These are phyloP conservation scores for Vidua chalybeata DNA, from an alignment of 2,113 vertebrate species.

Conservation along the genomic window DNA sequence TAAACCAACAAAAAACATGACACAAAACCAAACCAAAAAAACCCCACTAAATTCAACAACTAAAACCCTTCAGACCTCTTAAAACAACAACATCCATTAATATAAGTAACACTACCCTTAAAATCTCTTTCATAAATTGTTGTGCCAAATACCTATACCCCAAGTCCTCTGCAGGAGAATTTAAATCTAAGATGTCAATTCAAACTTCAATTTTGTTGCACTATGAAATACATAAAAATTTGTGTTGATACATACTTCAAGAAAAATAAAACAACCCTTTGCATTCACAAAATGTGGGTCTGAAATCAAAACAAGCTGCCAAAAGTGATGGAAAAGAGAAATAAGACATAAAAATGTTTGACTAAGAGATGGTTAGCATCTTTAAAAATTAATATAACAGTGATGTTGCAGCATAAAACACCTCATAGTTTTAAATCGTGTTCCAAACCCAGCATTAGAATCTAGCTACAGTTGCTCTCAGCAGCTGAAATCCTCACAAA, in stretches of 20 bases:
- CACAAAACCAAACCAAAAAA: not conserved
- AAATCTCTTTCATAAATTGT: not conserved
- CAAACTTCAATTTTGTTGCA: not conserved
- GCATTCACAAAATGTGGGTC: not conserved
- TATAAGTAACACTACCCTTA: not conserved
- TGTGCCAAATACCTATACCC: not conserved
- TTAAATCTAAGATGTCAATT: not conserved
- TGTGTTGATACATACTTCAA: not conserved
- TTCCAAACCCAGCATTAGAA: not conserved
- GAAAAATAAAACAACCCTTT: not conserved
- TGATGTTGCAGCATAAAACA: not conserved
- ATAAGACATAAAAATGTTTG: not conserved
- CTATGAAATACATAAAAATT: not conserved
- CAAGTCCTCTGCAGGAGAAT: not conserved
- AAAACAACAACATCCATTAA: not conserved
- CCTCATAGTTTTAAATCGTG: not conserved
- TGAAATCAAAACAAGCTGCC: not conserved
- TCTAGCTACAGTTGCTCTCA: not conserved
- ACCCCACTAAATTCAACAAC: not conserved
- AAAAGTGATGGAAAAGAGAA: not conserved
- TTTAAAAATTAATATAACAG: not conserved
- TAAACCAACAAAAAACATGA: not conserved
- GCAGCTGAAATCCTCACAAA: not conserved
- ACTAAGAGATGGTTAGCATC: not conserved
- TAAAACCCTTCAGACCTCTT: not conserved